Evolutionary conservation across 2,888 invertebrate genomes (phyloP).

Genomic region (Brachyptera putata): DNA sequence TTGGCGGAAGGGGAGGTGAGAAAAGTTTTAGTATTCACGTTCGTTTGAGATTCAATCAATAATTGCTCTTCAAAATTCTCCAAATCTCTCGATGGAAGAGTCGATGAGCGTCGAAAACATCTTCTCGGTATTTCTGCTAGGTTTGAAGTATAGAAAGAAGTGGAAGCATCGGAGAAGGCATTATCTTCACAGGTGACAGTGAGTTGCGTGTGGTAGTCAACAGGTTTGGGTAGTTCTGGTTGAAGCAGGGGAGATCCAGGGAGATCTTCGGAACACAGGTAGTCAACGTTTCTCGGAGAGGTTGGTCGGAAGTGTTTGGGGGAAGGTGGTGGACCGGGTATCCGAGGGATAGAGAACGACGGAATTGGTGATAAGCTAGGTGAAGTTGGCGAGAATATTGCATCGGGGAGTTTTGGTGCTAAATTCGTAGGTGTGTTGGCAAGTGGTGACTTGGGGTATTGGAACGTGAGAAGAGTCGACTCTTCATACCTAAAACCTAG

Average conservation of each 20-base stretch:
- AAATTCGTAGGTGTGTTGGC: neutral
- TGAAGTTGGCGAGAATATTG: slow-evolving; percentile 15
- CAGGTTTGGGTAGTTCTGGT: neutral
- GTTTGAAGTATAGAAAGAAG: neutral
- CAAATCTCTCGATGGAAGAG: neutral
- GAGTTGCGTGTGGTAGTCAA: neutral
- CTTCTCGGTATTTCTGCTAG: neutral
- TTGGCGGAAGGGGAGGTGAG: neutral
- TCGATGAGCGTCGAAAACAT: neutral
- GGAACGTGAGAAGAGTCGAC: neutral
- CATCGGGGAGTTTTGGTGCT: neutral
- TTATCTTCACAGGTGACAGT: slow-evolving; percentile 3
- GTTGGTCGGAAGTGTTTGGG: slow-evolving; percentile 25
- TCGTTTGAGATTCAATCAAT: neutral
- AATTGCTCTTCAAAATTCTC: neutral
- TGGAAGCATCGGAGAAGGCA: slow-evolving; percentile 9
- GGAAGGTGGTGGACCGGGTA: slow-evolving; percentile 30
- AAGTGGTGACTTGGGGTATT: slow-evolving; percentile 4
- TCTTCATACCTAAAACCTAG: slow-evolving; percentile 4
- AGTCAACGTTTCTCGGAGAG: slow-evolving; percentile 9
- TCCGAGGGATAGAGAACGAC: slow-evolving; percentile 28
- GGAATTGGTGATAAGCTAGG: slow-evolving; percentile 23
- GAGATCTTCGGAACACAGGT: neutral
- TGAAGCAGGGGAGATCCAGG: slow-evolving; percentile 12
- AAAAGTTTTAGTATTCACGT: neutral